These are phyloP conservation scores for Neocrepidodera transversa DNA, from an alignment of 2,888 invertebrate species.

Conservation along the genomic window DNA sequence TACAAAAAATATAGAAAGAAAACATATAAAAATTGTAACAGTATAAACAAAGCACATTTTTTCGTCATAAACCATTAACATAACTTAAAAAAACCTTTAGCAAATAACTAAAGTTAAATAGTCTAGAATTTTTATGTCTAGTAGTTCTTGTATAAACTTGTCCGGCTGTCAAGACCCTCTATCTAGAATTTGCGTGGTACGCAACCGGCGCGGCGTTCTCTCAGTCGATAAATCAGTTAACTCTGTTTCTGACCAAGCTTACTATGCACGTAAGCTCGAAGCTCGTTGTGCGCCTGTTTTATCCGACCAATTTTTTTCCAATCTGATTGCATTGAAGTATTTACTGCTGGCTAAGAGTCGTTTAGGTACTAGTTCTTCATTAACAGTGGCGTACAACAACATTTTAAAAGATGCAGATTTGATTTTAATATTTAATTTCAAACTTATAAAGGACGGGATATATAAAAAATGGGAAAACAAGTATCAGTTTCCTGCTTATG, in stretches of 20 bases:
- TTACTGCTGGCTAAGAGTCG: conserved; percentile 40
- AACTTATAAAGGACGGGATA: too few relatives aligned
- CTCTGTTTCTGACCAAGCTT: conserved; percentile 31
- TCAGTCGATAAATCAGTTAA: conserved; percentile 43
- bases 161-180: conserved; percentile 46
- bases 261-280: conserved; percentile 35
- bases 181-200: conserved; percentile 41
- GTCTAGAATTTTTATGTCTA: too few relatives aligned
- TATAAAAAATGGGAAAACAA: too few relatives aligned
- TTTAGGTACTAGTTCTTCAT: conserved; percentile 30
- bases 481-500: too few relatives aligned
- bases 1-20: too few relatives aligned
- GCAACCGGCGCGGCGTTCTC: conserved; percentile 29
- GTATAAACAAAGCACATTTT: too few relatives aligned
- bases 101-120: too few relatives aligned
- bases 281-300: conserved; percentile 40
- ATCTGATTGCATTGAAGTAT: conserved; percentile 46
- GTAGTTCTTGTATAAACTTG: conserved; percentile 52
- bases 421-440: too few relatives aligned
- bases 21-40: too few relatives aligned
- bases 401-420: too few relatives aligned
- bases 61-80: too few relatives aligned
- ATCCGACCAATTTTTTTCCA: conserved; percentile 44
- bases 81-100: too few relatives aligned
- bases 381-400: conserved; percentile 8